phyloP scores from a whole-genome alignment of 2,113 vertebrate species.

The Oxygymnocypris stewartii region DNA sequence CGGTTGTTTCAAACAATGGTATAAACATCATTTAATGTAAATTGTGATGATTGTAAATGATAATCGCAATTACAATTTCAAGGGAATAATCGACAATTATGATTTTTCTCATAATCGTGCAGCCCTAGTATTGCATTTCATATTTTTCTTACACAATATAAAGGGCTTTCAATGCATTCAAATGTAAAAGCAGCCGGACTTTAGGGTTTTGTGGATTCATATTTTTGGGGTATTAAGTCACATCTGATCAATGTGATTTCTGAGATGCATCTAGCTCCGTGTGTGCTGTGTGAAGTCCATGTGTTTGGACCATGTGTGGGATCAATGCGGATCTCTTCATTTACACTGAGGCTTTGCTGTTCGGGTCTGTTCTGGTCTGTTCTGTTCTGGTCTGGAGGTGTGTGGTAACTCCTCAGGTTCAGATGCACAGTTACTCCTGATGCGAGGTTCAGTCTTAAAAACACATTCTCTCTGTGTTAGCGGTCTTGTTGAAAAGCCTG shows the following conservation, averaged over 20 bases:
- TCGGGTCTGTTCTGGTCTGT: too few species aligned
- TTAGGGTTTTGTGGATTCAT: background rate
- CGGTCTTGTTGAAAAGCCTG: background rate
- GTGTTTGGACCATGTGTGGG: slow-evolving; percentile 39
- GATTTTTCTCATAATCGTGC: too few species aligned
- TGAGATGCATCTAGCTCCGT: background rate
- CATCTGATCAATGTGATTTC: background rate
- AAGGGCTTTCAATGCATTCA: background rate
- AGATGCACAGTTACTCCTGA: background rate
- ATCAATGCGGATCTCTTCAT: slow-evolving; percentile 7
- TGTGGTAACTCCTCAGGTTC: background rate
- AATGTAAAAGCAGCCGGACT: background rate
- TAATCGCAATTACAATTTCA: too few species aligned
- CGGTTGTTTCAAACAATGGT: too few species aligned
- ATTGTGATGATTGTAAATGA: too few species aligned
- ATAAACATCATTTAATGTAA: too few species aligned
- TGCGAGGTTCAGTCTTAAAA: background rate
- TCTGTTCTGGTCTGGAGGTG: background rate
- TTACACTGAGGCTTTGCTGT: background rate
- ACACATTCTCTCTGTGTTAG: background rate
- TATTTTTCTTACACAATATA: background rate
- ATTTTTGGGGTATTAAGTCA: background rate
- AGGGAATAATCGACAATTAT: too few species aligned
- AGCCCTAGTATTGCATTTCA: background rate
- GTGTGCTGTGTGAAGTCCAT: slow-evolving; percentile 18